These are phyloP conservation scores for Acleris holmiana DNA, from an alignment of 2,888 invertebrate species.

Conservation along the genomic window DNA sequence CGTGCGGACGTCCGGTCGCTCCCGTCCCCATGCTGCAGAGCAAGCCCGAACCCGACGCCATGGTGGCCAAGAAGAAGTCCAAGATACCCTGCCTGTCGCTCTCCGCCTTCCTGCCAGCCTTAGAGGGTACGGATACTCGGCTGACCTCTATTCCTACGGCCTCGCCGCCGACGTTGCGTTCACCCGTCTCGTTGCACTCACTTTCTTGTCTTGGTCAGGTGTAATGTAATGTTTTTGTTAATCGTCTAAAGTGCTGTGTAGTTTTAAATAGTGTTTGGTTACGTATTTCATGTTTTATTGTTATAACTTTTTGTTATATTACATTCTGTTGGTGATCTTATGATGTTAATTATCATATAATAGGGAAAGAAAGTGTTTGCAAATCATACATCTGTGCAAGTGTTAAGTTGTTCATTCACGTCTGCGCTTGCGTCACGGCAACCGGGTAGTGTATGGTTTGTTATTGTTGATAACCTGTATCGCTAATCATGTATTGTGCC, in stretches of 20 bases:
- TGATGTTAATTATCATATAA: conserved; percentile 1
- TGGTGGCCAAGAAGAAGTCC: conserved; percentile 80
- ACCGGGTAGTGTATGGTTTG: conserved; percentile 25
- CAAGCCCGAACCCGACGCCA: conserved; percentile 72
- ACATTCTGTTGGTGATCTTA: conserved; percentile 25
- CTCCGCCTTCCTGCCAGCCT: conserved; percentile 75
- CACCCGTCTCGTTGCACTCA: conserved; percentile 77
- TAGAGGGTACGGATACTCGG: conserved; percentile 72
- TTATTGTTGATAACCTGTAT: conserved; percentile 28
- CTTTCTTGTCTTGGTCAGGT: conserved; percentile 81
- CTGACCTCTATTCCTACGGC: conserved; percentile 73
- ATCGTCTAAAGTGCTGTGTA: conserved; percentile 43
- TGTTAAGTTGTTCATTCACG: conserved; percentile 16
- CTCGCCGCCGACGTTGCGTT: conserved; percentile 76
- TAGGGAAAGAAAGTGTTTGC: not conserved
- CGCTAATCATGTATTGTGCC: conserved; percentile 15
- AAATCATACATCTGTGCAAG: not conserved
- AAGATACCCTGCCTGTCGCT: conserved; percentile 81
- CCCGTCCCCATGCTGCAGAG: conserved; percentile 72
- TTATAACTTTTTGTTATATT: conserved; percentile 36
- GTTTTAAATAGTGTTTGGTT: conserved; percentile 57
- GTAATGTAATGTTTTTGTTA: conserved; percentile 73
- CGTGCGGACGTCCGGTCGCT: conserved; percentile 73
- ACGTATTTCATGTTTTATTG: conserved; percentile 45
- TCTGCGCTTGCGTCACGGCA: conserved; percentile 29